Conservation (phyloP, 1,140 invertebrate genomes). For the Bombus turneri region DNA sequence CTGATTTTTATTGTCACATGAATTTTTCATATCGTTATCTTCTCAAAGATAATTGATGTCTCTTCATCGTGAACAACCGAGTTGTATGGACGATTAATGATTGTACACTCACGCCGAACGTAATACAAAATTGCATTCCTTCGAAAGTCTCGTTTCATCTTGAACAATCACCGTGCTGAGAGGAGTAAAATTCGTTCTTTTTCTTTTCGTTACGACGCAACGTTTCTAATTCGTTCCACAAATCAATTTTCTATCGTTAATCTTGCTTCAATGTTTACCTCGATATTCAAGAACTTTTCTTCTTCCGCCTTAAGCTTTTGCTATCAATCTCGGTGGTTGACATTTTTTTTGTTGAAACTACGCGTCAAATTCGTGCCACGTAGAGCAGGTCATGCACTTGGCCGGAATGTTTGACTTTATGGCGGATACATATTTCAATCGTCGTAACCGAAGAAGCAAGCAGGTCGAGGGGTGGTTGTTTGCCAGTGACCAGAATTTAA, state of each 20-base stretch:
- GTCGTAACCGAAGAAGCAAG: slow-evolving; percentile 67
- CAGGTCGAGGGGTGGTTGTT: slow-evolving; percentile 67
- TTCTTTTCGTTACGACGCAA: slow-evolving; percentile 40
- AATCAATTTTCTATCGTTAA: slow-evolving; percentile 38
- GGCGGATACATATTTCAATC: slow-evolving; percentile 79
- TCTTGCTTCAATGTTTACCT: neutral
- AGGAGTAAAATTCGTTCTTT: slow-evolving; percentile 28
- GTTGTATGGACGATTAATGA: slow-evolving; percentile 55
- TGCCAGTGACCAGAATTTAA: slow-evolving; percentile 79
- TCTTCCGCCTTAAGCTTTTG: too few relatives aligned
- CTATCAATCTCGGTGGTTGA: neutral
- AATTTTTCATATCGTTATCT: neutral
- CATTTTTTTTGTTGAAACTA: slow-evolving; percentile 54
- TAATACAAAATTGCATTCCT: slow-evolving; percentile 69
- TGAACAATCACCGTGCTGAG: slow-evolving; percentile 51
- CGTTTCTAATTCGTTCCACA: slow-evolving; percentile 47
- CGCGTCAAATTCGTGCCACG: slow-evolving; percentile 72
- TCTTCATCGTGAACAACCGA: slow-evolving; percentile 30
- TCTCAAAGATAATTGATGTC: neutral
- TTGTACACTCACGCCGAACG: slow-evolving; percentile 26
- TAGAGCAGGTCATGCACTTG: slow-evolving; percentile 72
- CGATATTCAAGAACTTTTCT: neutral
- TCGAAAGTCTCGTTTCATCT: slow-evolving; percentile 68
- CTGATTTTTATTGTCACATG: neutral
- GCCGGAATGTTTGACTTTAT: slow-evolving; percentile 74